Evolutionary conservation across 2,888 invertebrate genomes (phyloP).

Genomic region (Brachypalpus laphriformis): DNA sequence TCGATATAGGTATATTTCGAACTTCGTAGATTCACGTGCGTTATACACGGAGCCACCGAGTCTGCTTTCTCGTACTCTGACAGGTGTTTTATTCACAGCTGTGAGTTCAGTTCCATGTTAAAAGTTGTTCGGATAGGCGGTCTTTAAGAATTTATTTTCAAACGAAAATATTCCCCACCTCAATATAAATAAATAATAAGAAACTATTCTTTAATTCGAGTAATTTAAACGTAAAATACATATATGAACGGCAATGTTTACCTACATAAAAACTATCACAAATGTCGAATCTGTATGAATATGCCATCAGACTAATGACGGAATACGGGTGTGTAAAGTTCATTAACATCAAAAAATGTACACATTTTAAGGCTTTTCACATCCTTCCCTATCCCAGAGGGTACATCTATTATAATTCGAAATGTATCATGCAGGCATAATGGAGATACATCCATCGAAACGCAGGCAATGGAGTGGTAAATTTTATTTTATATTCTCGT

Average conservation of each 20-base stretch:
- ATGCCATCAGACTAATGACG: conserved; percentile 22
- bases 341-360: conserved; percentile 25
- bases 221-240: not conserved
- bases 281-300: conserved; percentile 28
- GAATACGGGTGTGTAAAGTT: conserved; percentile 30
- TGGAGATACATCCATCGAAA: not conserved
- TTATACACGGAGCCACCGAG: not conserved
- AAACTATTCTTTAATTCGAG: conserved; percentile 12
- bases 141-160: not conserved
- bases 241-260: conserved; percentile 16
- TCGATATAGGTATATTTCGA: not conserved
- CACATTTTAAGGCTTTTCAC: not conserved
- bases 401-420: not conserved
- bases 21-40: not conserved
- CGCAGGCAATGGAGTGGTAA: not conserved
- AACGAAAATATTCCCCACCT: not conserved
- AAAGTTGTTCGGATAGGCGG: not conserved
- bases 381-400: conserved; percentile 1
- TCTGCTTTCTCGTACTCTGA: not conserved
- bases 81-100: not conserved
- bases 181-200: not conserved
- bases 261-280: conserved; percentile 7
- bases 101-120: not conserved
- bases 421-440: not conserved
- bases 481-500: not conserved